Evolutionary conservation across 2,113 vertebrate genomes (phyloP).

Genomic region (Catharus fuscescens): DNA sequence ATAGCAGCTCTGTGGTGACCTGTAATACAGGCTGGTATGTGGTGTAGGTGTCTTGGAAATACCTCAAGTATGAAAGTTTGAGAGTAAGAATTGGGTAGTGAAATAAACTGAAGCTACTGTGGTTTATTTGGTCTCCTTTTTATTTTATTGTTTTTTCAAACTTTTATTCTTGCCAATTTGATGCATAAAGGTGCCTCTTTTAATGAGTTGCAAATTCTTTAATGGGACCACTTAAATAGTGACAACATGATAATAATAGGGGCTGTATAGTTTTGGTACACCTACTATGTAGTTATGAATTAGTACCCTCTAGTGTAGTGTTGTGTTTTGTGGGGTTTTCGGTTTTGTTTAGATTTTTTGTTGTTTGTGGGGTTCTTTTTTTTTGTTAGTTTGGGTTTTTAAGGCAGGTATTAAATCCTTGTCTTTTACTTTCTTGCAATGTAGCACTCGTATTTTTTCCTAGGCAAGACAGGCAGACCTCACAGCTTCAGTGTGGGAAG

Average conservation of each 20-base stretch:
- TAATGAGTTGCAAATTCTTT: background rate
- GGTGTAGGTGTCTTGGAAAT: background rate
- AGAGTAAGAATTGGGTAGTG: background rate
- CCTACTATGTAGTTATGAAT: background rate
- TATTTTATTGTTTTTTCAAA: background rate
- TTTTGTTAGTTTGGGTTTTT: background rate
- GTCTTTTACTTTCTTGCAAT: constrained; percentile 7
- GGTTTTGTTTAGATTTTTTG: background rate
- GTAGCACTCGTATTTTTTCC: constrained; percentile 75
- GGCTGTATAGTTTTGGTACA: background rate
- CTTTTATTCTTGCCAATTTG: background rate
- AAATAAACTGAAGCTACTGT: background rate
- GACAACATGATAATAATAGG: background rate
- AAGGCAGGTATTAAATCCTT: background rate
- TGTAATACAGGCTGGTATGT: background rate
- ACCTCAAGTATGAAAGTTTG: background rate
- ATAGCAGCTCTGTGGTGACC: background rate
- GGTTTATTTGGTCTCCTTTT: background rate
- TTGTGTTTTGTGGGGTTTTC: background rate
- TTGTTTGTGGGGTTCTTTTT: background rate
- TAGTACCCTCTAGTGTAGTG: background rate
- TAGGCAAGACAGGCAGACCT: constrained; percentile 74
- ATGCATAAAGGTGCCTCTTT: background rate
- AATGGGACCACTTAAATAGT: background rate
- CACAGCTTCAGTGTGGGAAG: constrained; percentile 79